Base-by-base conservation (phyloP, 2,888 invertebrate species). In the Dasysyrphus albostriatus region DNA sequence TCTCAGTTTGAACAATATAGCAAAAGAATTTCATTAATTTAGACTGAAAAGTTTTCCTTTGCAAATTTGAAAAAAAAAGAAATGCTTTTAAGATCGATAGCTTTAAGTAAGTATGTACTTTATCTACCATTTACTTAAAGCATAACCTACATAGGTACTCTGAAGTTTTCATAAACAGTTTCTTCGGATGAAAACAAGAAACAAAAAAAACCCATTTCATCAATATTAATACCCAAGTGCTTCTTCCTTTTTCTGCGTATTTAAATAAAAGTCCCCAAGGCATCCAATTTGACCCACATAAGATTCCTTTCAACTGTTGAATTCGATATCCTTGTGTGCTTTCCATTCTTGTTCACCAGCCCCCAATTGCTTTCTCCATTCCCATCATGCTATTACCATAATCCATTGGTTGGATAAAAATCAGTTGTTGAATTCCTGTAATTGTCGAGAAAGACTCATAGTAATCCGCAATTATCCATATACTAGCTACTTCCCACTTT, bases 341-440 rank as follows among this genome's bases (percentile, higher is more conserved):
- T 24, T 59, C 6, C 58, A 58, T 37, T 16, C 56, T n/a, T 9
- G 9, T 56, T 34, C 16, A 1, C 32, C 0, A 19, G 10, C 16
- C 34, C 34, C 6, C 34, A 10, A 12, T 39, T 7, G 19, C 47
- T 47, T 19, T n/a, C 32, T 2, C 16, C 19, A 37, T 16, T 2
- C 12, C 14, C 59, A 42, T 42, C 32, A 19, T 65, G 37, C 58
- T 65, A 81, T 84, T 84, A 84, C 81, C 84, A 81, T 84, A 84
- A 84, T 81, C 84, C 76, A 81, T 77, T 85, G 84, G 84, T 59
- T 69, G 72, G 81, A 81, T 85, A 81, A 81, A 85, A 85, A 85
- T 84, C 84, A 76, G 75, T 83, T 83, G 83, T 83, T 80, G 73
- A 84, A 84, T 81, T 72, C 81, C 76, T 72, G 84, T 81, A 80